Evolutionary conservation across 2,888 invertebrate species (phyloP).

Genomic region (Perizoma affinitatum): DNA sequence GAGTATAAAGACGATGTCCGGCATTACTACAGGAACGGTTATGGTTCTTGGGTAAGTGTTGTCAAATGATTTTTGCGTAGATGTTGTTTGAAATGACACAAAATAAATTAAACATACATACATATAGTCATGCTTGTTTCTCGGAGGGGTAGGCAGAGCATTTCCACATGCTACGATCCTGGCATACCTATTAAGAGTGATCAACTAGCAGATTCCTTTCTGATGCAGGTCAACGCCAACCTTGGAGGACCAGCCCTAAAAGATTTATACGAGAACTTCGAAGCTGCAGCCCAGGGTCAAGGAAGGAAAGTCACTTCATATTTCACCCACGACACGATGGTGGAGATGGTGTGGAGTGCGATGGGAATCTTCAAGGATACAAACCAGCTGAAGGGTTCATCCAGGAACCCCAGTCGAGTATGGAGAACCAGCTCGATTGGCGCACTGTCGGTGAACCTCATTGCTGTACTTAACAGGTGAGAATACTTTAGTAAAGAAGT

Average conservation of each 20-base stretch:
- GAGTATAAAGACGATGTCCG: conserved; percentile 91
- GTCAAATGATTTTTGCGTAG: background rate
- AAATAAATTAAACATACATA: too few species aligned
- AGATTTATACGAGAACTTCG: conserved; percentile 85
- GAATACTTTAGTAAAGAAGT: conserved; percentile 27
- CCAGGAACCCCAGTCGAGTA: conserved; percentile 81
- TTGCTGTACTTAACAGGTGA: conserved; percentile 89
- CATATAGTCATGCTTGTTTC: too few species aligned
- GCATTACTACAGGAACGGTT: conserved; percentile 86
- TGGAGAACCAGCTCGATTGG: conserved; percentile 88
- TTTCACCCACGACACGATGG: conserved; percentile 87
- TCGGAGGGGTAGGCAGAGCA: too few species aligned
- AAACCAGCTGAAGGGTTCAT: conserved; percentile 79
- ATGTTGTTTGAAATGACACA: too few species aligned
- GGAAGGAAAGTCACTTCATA: conserved; percentile 85
- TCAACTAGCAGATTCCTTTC: too few species aligned
- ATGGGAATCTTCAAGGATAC: conserved; percentile 87
- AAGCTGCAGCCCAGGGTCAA: conserved; percentile 48
- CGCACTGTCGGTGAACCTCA: conserved; percentile 89
- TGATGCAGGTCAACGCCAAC: conserved; percentile 81
- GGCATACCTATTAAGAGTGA: too few species aligned
- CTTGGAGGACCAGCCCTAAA: conserved; percentile 87
- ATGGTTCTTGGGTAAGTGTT: conserved; percentile 64
- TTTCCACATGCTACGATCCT: too few species aligned
- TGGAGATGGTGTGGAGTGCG: conserved; percentile 86